Conservation (phyloP, 2,888 invertebrate genomes). For the Lamellibrachia satsuma region DNA sequence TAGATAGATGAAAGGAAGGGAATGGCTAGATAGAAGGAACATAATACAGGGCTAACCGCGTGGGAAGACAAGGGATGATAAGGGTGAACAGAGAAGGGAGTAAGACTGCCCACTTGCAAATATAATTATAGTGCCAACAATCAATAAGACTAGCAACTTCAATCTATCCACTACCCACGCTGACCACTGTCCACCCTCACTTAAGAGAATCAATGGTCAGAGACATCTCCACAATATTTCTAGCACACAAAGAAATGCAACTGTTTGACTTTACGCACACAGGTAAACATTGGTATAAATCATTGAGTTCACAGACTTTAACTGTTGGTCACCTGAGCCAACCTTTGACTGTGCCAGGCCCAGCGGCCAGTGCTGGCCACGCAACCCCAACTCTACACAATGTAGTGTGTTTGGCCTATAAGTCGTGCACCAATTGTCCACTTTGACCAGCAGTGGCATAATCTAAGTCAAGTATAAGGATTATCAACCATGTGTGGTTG, state of each 20-base stretch:
- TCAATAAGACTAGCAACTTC: background rate
- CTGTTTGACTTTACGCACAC: background rate
- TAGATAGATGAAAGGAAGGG: background rate
- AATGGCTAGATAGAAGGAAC: background rate
- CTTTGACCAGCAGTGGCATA: background rate
- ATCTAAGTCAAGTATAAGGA: background rate
- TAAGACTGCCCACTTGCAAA: background rate
- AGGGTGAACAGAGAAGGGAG: background rate
- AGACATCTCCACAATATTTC: background rate
- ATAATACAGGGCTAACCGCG: background rate
- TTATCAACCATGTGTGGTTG: background rate
- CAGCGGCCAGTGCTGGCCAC: background rate
- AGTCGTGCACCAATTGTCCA: conserved; percentile 1
- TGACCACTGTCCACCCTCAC: background rate
- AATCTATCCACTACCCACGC: background rate
- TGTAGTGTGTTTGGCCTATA: background rate
- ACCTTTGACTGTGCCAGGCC: background rate
- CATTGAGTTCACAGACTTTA: background rate
- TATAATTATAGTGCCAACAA: background rate
- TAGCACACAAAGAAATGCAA: background rate
- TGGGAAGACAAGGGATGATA: background rate
- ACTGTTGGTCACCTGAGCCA: background rate
- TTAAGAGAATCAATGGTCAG: background rate
- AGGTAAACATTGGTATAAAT: conserved; percentile 7
- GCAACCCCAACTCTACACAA: background rate